phyloP scores from a whole-genome alignment of 2,888 invertebrate genomes.

The Sesamia inferens region DNA sequence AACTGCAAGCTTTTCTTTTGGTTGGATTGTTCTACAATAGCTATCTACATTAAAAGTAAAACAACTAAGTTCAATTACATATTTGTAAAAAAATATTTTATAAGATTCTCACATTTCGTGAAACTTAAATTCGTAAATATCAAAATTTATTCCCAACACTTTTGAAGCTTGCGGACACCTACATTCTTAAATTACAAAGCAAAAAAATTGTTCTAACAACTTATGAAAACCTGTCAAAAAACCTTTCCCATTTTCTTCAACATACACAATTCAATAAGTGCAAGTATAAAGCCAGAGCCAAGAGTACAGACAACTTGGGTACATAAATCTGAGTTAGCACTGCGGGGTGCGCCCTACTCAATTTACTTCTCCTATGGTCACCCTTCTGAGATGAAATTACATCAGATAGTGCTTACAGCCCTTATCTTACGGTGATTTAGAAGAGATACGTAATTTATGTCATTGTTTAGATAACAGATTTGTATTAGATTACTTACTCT shows the following conservation, averaged over 20 bases:
- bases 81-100: not conserved
- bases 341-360: slow-evolving; percentile 75
- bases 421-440: slow-evolving; percentile 74
- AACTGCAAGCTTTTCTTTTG: too few relatives aligned
- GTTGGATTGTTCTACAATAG: too few relatives aligned
- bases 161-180: not conserved
- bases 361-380: slow-evolving; percentile 81
- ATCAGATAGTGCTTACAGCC: slow-evolving; percentile 74
- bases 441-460: slow-evolving; percentile 67
- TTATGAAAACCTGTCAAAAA: slow-evolving; percentile 45
- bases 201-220: slow-evolving; percentile 18
- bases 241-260: slow-evolving; percentile 40
- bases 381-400: slow-evolving; percentile 82
- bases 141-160: slow-evolving; percentile 5
- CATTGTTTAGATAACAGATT: slow-evolving; percentile 54
- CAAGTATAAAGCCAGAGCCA: slow-evolving; percentile 43
- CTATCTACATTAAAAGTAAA: too few relatives aligned
- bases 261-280: slow-evolving; percentile 59
- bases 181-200: slow-evolving; percentile 19
- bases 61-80: too few relatives aligned
- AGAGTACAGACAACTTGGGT: slow-evolving; percentile 62
- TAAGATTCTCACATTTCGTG: too few relatives aligned
- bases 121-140: slow-evolving; percentile 7
- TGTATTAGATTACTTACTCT: slow-evolving; percentile 54
- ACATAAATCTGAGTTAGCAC: slow-evolving; percentile 74